A percentile compares a stretch with the other conserved stretches of the same genome.
phyloP scores from a whole-genome alignment of 2,888 invertebrate genomes.

The Plutella xylostella region DNA sequence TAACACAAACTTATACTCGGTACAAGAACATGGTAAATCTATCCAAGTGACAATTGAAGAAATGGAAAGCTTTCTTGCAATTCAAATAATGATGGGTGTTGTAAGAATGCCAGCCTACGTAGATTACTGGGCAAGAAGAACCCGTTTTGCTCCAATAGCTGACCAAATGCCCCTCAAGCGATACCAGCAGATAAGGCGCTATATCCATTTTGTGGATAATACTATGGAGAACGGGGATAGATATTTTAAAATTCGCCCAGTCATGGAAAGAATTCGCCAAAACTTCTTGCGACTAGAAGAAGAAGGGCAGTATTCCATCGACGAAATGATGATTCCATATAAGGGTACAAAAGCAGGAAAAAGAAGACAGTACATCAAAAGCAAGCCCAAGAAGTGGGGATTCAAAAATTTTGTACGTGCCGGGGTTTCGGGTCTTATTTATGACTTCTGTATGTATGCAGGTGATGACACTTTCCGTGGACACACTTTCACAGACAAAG shows the following conservation, averaged over 20 bases:
- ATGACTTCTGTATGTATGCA: neutral
- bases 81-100: slow-evolving; percentile 6
- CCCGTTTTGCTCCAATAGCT: neutral
- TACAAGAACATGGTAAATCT: slow-evolving; percentile 4
- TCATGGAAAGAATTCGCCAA: slow-evolving; percentile 4
- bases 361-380: slow-evolving; percentile 28
- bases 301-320: slow-evolving; percentile 3
- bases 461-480: slow-evolving; percentile 22
- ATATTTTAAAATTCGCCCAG: slow-evolving; percentile 4
- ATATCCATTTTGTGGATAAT: slow-evolving; percentile 7
- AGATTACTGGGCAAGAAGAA: slow-evolving; percentile 2
- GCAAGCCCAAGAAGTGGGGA: slow-evolving; percentile 33
- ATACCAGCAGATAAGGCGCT: slow-evolving; percentile 7
- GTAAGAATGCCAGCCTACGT: slow-evolving; percentile 6
- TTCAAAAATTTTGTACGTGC: slow-evolving; percentile 30
- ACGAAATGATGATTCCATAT: slow-evolving; percentile 9
- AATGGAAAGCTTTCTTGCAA: slow-evolving; percentile 4
- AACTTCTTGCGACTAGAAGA: slow-evolving; percentile 5
- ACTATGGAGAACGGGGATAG: slow-evolving; percentile 1
- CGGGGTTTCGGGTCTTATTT: slow-evolving; percentile 27
- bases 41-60: slow-evolving; percentile 6
- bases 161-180: slow-evolving; percentile 6
- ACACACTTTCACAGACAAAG: slow-evolving; percentile 16
- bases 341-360: slow-evolving; percentile 11
- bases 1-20: slow-evolving; percentile 4